phyloP scores from a whole-genome alignment of 2,113 vertebrate species.

The Todiramphus chloris region DNA sequence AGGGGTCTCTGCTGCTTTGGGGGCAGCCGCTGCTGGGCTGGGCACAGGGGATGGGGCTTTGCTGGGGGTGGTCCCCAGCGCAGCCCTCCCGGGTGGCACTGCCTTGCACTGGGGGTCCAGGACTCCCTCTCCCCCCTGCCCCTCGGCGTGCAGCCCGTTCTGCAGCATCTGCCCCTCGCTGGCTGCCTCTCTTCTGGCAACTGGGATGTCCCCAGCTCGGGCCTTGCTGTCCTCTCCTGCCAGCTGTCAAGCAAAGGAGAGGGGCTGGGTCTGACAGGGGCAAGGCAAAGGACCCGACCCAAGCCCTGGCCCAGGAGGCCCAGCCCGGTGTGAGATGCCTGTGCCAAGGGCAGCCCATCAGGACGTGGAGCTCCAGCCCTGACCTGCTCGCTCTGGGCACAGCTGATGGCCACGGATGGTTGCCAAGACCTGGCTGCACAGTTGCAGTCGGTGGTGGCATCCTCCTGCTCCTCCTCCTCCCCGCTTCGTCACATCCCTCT shows the following conservation, averaged over 20 bases:
- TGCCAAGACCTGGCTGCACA: not conserved
- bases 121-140: not conserved
- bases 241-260: slow-evolving; percentile 39
- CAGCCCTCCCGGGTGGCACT: not conserved
- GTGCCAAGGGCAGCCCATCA: accelerated
- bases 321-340: accelerated
- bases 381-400: accelerated
- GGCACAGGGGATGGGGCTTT: not conserved
- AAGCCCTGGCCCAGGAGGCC: accelerated
- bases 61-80: not conserved
- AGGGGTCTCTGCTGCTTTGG: not conserved
- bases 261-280: accelerated
- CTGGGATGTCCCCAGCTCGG: slow-evolving; percentile 68
- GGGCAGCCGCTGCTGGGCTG: not conserved
- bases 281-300: accelerated
- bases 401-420: accelerated
- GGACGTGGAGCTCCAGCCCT: not conserved
- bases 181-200: slow-evolving; percentile 47
- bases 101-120: not conserved
- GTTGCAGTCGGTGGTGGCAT: accelerated
- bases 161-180: slow-evolving; percentile 34
- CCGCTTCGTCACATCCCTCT: not conserved
- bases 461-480: not conserved
- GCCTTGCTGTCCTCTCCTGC: slow-evolving; percentile 74
- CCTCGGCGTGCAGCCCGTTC: slow-evolving; percentile 49